Percentiles rank a stretch among this genome's conserved stretches.
Conservation (phyloP, 1,140 invertebrate species). For the Oryzaephilus surinamensis region DNA sequence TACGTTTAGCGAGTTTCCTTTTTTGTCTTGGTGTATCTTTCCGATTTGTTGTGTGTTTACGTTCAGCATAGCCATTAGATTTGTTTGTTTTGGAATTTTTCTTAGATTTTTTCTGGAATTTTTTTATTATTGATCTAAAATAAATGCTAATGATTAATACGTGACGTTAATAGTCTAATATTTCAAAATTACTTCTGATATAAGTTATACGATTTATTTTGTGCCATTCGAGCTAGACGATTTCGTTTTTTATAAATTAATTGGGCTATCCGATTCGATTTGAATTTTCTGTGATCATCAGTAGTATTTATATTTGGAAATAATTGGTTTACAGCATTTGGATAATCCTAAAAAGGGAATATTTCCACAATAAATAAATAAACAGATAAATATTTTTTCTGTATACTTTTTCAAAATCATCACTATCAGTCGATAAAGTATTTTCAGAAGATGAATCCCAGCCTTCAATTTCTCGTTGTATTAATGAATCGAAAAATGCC, state of each 20-base stretch:
- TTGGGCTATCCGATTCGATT: conserved; percentile 30
- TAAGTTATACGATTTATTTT: conserved; percentile 27
- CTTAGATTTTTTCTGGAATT: conserved; percentile 16
- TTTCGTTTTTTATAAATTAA: conserved; percentile 31
- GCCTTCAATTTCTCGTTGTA: conserved; percentile 80
- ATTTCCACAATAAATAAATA: no score
- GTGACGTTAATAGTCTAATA: neutral
- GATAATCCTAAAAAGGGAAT: neutral
- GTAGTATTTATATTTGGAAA: conserved; percentile 14
- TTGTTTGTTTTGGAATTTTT: conserved; percentile 12
- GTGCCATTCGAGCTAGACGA: conserved; percentile 31
- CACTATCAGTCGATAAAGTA: conserved; percentile 41
- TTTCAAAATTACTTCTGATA: conserved; percentile 20
- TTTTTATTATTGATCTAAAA: conserved; percentile 10
- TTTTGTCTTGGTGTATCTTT: conserved; percentile 25
- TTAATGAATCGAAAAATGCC: conserved; percentile 90
- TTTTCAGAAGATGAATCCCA: conserved; percentile 38
- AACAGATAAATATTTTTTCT: no score
- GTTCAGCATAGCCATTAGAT: no score
- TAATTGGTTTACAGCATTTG: conserved; percentile 12
- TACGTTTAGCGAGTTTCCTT: conserved; percentile 9
- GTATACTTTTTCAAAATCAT: conserved; percentile 17
- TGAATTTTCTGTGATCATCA: conserved; percentile 23
- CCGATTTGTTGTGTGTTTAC: conserved; percentile 8
- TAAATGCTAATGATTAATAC: no score